phyloP scores from a whole-genome alignment of 2,797 vertebrate species.

The Knipowitschia caucasica region DNA sequence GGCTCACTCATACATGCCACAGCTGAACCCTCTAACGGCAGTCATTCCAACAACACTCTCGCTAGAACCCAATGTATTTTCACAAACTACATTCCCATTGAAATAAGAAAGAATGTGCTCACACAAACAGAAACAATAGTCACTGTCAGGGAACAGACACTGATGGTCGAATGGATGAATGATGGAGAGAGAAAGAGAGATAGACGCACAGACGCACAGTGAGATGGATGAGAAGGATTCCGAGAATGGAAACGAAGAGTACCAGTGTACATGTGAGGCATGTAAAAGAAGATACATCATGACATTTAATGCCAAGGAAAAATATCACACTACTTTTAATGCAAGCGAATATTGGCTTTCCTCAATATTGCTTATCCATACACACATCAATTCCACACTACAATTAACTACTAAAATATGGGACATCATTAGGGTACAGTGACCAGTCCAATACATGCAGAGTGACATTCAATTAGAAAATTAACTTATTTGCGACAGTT shows the following conservation, averaged over 20 bases:
- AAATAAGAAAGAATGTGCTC: conserved; percentile 64
- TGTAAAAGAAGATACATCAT: conserved; percentile 77
- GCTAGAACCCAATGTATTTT: conserved; percentile 49
- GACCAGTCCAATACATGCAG: conserved; percentile 55
- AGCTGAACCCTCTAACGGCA: conserved; percentile 20
- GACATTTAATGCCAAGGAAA: conserved; percentile 74
- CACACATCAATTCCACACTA: conserved; percentile 47
- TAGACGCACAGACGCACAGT: conserved; percentile 47
- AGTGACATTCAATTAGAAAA: conserved; percentile 18
- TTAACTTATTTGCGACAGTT: conserved; percentile 25
- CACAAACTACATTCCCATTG: conserved; percentile 43
- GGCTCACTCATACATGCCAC: conserved; percentile 37
- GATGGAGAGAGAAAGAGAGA: conserved; percentile 28
- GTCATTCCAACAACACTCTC: conserved; percentile 49
- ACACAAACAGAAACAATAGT: conserved; percentile 77
- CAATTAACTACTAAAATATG: conserved; percentile 44
- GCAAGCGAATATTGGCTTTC: conserved; percentile 75
- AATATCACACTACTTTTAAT: conserved; percentile 66
- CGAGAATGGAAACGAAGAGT: conserved; percentile 74
- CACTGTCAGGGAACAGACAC: conserved; percentile 66
- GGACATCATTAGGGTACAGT: conserved; percentile 42
- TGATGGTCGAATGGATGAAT: conserved; percentile 60
- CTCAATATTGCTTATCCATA: conserved; percentile 71
- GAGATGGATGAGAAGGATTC: conserved; percentile 67
- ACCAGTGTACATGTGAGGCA: conserved; percentile 76